A percentile compares a stretch with the other conserved stretches of the same genome.
Evolutionary conservation across 2,888 invertebrate genomes (phyloP).

Genomic region (Ennomos erosarius): DNA sequence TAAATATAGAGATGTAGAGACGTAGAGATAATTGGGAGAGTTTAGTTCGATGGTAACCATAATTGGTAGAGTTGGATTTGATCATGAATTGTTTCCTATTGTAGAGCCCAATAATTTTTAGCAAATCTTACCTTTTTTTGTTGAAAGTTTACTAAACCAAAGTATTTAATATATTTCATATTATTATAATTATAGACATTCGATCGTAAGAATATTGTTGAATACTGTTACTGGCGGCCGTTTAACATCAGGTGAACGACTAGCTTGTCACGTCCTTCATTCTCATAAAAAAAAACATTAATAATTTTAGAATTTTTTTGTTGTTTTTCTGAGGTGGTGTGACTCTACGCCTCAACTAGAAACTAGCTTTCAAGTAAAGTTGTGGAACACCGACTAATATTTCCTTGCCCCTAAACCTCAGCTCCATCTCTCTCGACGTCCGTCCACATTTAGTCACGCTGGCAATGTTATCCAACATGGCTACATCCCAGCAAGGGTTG

Average conservation of each 20-base stretch:
- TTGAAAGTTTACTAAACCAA: not conserved
- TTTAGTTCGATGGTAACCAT: not conserved
- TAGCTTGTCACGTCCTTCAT: too few relatives aligned
- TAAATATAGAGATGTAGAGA: constrained; percentile 18
- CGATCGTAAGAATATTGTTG: too few relatives aligned
- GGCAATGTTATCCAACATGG: constrained; percentile 77
- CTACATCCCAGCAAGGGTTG: constrained; percentile 56
- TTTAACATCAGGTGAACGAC: too few relatives aligned
- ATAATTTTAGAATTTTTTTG: too few relatives aligned
- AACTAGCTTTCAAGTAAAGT: too few relatives aligned
- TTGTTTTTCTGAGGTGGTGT: too few relatives aligned
- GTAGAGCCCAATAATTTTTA: not conserved
- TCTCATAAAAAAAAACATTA: too few relatives aligned
- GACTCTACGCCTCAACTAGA: too few relatives aligned
- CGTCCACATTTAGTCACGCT: constrained; percentile 66
- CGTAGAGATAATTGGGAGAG: constrained; percentile 15
- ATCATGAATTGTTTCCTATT: not conserved
- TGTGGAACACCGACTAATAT: too few relatives aligned
- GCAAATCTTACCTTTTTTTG: not conserved
- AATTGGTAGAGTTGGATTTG: constrained; percentile 1
- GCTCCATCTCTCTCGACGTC: constrained; percentile 1
- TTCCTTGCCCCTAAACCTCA: constrained; percentile 6
- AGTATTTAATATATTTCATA: too few relatives aligned
- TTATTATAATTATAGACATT: too few relatives aligned
- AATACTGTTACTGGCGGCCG: too few relatives aligned